A percentile compares a stretch with the other conserved stretches of the same genome.
phyloP scores from a whole-genome alignment of 2,797 vertebrate genomes.

The Tachyglossus aculeatus region DNA sequence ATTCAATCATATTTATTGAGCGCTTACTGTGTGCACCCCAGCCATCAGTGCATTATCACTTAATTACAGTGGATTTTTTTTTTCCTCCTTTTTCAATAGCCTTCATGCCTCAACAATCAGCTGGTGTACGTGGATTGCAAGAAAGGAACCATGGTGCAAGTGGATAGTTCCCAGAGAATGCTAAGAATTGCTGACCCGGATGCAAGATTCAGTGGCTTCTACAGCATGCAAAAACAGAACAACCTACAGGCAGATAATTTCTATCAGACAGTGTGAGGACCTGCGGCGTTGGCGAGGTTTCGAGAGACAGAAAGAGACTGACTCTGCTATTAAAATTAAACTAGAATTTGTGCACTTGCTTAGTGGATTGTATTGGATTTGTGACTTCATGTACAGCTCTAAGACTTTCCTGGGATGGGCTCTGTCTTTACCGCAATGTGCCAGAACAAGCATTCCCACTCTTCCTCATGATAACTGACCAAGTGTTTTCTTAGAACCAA shows the following conservation, averaged over 20 bases:
- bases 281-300: constrained; percentile 58
- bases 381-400: constrained; percentile 80
- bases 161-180: constrained; percentile 85
- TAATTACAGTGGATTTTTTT: too few species aligned
- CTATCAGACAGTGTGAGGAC: constrained; percentile 89
- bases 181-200: constrained; percentile 89
- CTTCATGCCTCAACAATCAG: constrained; percentile 88
- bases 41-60: too few species aligned
- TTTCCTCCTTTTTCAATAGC: constrained; percentile 69
- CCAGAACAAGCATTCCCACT: constrained; percentile 86
- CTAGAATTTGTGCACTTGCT: constrained; percentile 82
- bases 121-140: constrained; percentile 89
- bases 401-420: constrained; percentile 76
- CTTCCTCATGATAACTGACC: constrained; percentile 83
- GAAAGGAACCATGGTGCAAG: constrained; percentile 86
- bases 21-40: too few species aligned
- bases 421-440: constrained; percentile 76
- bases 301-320: constrained; percentile 61
- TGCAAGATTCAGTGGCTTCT: constrained; percentile 89
- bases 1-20: too few species aligned
- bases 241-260: constrained; percentile 90
- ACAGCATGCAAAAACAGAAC: constrained; percentile 92
- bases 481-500: constrained; percentile 90
- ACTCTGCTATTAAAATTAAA: constrained; percentile 77
- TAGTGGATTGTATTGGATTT: constrained; percentile 81